Percentiles rank a stretch among this genome's conserved stretches.
Evolutionary conservation across 2,888 invertebrate genomes (phyloP).

Genomic region (Teleiodes luculella): DNA sequence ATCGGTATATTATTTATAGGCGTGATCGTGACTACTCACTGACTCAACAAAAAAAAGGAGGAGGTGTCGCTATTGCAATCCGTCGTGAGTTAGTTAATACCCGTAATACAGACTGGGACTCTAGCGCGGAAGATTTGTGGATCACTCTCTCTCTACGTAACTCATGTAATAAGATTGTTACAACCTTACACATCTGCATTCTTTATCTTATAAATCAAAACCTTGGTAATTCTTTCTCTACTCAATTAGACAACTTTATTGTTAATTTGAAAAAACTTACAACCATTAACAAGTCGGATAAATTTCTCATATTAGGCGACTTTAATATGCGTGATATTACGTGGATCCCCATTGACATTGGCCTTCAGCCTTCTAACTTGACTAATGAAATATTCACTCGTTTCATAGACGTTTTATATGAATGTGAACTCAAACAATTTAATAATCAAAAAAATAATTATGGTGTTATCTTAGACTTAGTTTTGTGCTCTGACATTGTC

Average conservation of each 20-base stretch:
- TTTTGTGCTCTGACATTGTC: not conserved
- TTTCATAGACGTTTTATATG: not conserved
- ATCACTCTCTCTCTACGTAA: not conserved
- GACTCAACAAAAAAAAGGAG: too few relatives aligned
- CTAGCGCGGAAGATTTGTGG: not conserved
- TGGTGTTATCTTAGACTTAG: not conserved
- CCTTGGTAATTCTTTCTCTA: not conserved
- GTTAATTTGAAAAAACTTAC: not conserved
- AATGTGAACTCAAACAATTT: not conserved
- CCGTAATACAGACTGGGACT: not conserved
- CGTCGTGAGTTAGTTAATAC: not conserved
- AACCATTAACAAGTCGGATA: too few relatives aligned
- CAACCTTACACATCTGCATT: not conserved
- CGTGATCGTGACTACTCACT: too few relatives aligned
- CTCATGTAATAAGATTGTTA: not conserved
- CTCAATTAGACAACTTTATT: not conserved
- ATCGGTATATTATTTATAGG: too few relatives aligned
- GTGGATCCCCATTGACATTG: not conserved
- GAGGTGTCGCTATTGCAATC: too few relatives aligned
- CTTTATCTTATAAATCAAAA: not conserved
- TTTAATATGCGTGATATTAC: not conserved
- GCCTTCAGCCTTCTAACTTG: not conserved
- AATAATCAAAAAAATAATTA: too few relatives aligned
- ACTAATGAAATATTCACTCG: not conserved
- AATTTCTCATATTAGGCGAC: too few relatives aligned